Evolutionary conservation across 2,888 invertebrate species (phyloP).

Genomic region (Acleris emargana): DNA sequence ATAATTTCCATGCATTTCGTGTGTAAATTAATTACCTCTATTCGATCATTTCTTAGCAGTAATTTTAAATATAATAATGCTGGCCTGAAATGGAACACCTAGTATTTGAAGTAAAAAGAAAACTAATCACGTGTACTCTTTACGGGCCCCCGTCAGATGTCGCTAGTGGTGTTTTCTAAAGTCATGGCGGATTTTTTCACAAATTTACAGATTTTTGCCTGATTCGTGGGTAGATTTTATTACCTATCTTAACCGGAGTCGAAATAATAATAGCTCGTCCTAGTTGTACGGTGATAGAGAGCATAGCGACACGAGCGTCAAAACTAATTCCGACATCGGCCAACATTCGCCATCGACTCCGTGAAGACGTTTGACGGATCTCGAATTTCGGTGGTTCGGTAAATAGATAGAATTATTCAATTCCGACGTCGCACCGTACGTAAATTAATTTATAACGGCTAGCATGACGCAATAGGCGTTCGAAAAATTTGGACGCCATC

Average conservation of each 20-base stretch:
- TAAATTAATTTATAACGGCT: conserved; percentile 64
- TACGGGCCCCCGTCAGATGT: conserved; percentile 68
- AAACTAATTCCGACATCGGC: conserved; percentile 51
- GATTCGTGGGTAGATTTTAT: conserved; percentile 77
- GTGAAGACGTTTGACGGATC: conserved; percentile 63
- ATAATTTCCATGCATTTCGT: too few relatives aligned
- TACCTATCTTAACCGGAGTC: conserved; percentile 65
- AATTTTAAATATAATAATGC: conserved; percentile 37
- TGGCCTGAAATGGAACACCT: conserved; percentile 69
- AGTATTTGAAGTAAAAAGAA: conserved; percentile 66
- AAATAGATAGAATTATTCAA: conserved; percentile 65
- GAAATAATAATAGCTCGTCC: conserved; percentile 67
- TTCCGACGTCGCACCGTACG: conserved; percentile 64
- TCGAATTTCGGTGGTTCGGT: conserved; percentile 71
- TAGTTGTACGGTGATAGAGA: conserved; percentile 60
- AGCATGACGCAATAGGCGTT: conserved; percentile 73
- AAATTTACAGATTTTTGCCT: conserved; percentile 72
- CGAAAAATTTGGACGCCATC: conserved; percentile 55
- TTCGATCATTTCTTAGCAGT: background rate
- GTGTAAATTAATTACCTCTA: too few relatives aligned
- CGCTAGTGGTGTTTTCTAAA: conserved; percentile 72
- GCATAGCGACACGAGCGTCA: conserved; percentile 60
- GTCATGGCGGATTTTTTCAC: conserved; percentile 81
- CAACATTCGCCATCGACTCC: conserved; percentile 55
- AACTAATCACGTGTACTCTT: conserved; percentile 75